Percentiles rank a stretch among this genome's conserved stretches.
Evolutionary conservation across 2,113 vertebrate genomes (phyloP).

Genomic region (Acrocephalus arundinaceus): DNA sequence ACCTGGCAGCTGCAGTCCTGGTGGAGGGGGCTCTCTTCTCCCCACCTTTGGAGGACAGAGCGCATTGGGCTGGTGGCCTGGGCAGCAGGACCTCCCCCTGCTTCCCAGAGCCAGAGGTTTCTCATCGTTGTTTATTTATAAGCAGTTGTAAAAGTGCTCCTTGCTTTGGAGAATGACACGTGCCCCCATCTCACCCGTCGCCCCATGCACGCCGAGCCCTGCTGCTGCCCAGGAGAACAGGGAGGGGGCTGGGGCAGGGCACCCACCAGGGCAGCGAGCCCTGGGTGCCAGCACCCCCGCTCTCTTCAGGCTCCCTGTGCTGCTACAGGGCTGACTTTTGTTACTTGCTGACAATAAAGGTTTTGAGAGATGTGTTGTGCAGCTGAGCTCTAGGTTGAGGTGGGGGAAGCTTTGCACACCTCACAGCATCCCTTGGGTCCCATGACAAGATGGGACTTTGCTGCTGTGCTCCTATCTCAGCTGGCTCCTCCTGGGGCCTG

Average conservation of each 20-base stretch:
- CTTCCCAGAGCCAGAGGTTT: not conserved
- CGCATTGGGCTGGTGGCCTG: not conserved
- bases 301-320: not conserved
- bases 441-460: not conserved
- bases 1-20: not conserved
- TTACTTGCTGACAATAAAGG: conserved; percentile 63
- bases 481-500: not conserved
- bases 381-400: not conserved
- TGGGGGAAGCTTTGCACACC: accelerated
- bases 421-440: accelerated
- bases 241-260: not conserved
- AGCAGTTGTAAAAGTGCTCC: conserved; percentile 45
- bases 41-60: not conserved
- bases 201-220: not conserved
- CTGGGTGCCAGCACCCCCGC: not conserved
- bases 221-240: not conserved
- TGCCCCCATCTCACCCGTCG: not conserved
- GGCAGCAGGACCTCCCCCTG: not conserved
- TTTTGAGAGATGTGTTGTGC: conserved; percentile 25
- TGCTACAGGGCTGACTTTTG: not conserved
- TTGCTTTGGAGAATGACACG: not conserved
- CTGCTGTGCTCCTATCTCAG: not conserved
- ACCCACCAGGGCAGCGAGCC: accelerated
- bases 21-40: not conserved
- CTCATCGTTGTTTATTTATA: conserved; percentile 52